These are phyloP conservation scores for Limnephilus marmoratus DNA, from an alignment of 2,888 invertebrate genomes.

Conservation along the genomic window DNA sequence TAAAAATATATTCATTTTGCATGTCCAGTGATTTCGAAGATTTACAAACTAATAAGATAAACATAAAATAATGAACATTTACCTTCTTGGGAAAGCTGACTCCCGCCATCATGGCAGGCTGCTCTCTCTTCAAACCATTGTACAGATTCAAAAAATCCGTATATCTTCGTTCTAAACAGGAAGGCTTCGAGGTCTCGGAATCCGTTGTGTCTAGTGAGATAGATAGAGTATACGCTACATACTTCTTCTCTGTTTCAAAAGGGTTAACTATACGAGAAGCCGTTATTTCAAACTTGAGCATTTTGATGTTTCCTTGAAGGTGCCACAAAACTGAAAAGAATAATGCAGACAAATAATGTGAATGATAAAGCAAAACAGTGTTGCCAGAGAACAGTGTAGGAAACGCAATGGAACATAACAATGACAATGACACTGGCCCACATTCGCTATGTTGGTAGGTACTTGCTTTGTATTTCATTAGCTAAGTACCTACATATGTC, in stretches of 20 bases:
- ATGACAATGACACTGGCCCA: neutral
- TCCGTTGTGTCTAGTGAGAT: slow-evolving; percentile 78
- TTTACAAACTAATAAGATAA: too few relatives aligned
- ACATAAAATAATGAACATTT: slow-evolving; percentile 31
- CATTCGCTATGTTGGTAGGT: neutral
- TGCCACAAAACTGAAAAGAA: slow-evolving; percentile 26
- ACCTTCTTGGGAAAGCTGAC: slow-evolving; percentile 84
- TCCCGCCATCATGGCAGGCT: slow-evolving; percentile 76
- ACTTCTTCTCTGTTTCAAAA: slow-evolving; percentile 81
- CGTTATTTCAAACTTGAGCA: slow-evolving; percentile 81
- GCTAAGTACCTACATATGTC: neutral
- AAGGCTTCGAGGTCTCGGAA: slow-evolving; percentile 78
- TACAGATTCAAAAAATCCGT: slow-evolving; percentile 84
- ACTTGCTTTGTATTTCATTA: neutral
- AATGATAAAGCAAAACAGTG: neutral
- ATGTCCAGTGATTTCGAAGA: too few relatives aligned
- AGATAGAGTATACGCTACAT: slow-evolving; percentile 83
- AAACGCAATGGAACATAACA: neutral
- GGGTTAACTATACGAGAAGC: slow-evolving; percentile 81
- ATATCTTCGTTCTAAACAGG: slow-evolving; percentile 83
- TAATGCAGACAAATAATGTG: slow-evolving; percentile 10
- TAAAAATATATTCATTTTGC: too few relatives aligned
- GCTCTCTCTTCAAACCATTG: slow-evolving; percentile 79
- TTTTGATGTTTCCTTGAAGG: slow-evolving; percentile 64
- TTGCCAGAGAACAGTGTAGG: neutral